Conservation (phyloP, 2,113 vertebrate genomes). For the Ciconia maguari region DNA sequence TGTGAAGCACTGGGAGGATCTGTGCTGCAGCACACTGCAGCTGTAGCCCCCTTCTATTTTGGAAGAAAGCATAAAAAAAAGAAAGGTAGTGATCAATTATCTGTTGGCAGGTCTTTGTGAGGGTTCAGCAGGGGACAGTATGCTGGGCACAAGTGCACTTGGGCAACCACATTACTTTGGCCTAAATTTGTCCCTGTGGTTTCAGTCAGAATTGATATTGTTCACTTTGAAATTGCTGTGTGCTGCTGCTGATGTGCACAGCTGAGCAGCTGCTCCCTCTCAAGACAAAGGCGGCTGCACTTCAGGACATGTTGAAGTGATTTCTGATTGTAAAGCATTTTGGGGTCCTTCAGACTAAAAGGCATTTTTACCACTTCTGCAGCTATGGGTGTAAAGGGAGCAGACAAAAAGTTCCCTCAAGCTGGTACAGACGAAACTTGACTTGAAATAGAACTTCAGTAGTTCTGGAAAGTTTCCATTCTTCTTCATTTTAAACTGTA, state of each 20-base stretch:
- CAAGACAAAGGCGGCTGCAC: constrained; percentile 22
- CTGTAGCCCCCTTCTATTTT: background rate
- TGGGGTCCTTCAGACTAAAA: constrained; percentile 20
- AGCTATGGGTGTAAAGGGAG: background rate
- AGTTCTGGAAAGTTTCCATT: background rate
- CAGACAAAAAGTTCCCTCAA: background rate
- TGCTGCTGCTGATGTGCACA: background rate
- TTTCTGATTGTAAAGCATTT: constrained; percentile 46
- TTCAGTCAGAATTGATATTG: background rate
- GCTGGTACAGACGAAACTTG: background rate
- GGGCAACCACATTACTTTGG: background rate
- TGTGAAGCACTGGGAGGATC: background rate
- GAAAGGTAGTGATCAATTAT: background rate
- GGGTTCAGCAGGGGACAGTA: background rate
- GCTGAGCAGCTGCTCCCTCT: constrained; percentile 51
- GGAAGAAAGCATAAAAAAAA: background rate
- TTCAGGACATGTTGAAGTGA: constrained; percentile 1
- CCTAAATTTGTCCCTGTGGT: background rate
- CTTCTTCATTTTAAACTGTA: background rate
- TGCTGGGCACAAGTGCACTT: background rate
- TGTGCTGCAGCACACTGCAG: background rate
- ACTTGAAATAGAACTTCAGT: background rate
- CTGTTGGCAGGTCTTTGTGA: background rate
- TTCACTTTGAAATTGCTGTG: background rate
- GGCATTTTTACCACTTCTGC: constrained; percentile 31